A percentile compares a stretch with the other conserved stretches of the same genome.
Evolutionary conservation across 2,888 invertebrate genomes (phyloP).

Genomic region (Dryadula phaetusa): DNA sequence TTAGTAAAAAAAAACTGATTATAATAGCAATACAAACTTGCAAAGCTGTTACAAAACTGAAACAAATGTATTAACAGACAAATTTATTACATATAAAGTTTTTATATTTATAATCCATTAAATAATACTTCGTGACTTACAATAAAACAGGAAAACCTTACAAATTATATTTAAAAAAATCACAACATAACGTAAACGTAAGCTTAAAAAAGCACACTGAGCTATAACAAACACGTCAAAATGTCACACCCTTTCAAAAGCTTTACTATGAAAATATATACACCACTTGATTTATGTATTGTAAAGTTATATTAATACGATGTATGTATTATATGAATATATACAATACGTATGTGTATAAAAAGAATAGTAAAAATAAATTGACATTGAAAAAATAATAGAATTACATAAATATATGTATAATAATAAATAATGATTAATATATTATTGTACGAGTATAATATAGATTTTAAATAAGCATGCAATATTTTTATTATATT

Average conservation of each 20-base stretch:
- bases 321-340: no score
- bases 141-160: neutral
- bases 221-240: constrained; percentile 19
- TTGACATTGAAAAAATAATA: no score
- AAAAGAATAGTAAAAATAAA: neutral
- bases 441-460: no score
- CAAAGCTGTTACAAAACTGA: neutral
- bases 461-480: neutral
- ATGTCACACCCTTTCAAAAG: constrained; percentile 15
- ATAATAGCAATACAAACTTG: no score
- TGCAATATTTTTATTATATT: no score
- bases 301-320: constrained; percentile 5
- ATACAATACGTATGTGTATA: neutral
- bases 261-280: constrained; percentile 13
- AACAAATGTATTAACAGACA: no score
- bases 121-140: neutral
- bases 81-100: no score
- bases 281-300: neutral
- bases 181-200: neutral
- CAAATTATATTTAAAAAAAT: neutral
- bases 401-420: no score
- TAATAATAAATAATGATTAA: no score
- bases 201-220: constrained; percentile 8
- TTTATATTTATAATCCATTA: no score
- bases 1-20: no score